A percentile compares a stretch with the other conserved stretches of the same genome.
Conservation (phyloP, 1,140 invertebrate species). For the Orchestia grillus region DNA sequence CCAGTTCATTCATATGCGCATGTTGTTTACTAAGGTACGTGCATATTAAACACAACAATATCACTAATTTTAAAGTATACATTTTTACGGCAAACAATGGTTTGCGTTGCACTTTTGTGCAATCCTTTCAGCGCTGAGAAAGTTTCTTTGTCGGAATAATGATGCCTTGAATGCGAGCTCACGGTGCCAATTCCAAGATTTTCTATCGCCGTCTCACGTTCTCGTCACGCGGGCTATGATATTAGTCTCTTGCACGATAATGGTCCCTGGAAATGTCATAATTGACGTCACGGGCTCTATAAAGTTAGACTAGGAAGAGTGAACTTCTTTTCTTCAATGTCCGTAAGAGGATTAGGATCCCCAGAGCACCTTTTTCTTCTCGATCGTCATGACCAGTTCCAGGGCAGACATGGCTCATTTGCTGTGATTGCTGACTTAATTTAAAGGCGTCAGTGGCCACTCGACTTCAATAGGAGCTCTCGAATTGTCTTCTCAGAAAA, state of each 20-base stretch:
- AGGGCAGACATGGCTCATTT: background rate
- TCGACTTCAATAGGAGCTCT: background rate
- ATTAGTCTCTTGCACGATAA: background rate
- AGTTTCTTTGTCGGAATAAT: background rate
- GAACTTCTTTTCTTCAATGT: background rate
- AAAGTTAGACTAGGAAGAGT: background rate
- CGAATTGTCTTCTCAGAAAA: background rate
- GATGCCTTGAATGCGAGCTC: background rate
- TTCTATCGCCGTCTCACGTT: background rate
- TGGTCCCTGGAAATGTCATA: background rate
- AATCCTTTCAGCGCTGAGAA: background rate
- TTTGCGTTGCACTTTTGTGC: background rate
- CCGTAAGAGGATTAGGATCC: background rate
- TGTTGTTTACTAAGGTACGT: too few relatives aligned
- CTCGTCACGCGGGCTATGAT: background rate
- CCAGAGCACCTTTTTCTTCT: background rate
- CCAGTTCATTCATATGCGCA: too few relatives aligned
- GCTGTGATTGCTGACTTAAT: constrained; percentile 39
- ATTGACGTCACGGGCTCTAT: background rate
- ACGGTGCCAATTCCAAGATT: background rate
- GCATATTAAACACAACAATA: too few relatives aligned
- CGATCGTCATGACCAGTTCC: background rate
- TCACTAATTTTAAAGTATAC: too few relatives aligned
- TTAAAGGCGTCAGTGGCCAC: constrained; percentile 4
- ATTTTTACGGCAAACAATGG: too few relatives aligned